Base-by-base conservation (phyloP, 2,888 invertebrate species). In the Drosophila niveifrons region DNA sequence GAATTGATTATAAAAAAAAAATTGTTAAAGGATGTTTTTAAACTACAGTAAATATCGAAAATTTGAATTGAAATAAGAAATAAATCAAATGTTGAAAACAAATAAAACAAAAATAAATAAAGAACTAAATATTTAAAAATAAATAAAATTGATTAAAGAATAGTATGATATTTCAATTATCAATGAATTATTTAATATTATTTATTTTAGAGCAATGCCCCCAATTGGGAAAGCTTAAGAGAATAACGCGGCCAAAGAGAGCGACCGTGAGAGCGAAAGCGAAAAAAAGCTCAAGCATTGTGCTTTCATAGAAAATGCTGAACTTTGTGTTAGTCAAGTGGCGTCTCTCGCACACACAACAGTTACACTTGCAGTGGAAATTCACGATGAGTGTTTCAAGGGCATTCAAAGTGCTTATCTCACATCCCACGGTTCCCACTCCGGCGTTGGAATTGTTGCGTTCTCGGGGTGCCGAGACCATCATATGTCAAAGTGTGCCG, bases 391-490 rank as follows among this genome's bases (percentile, higher is more conserved):
- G 75, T 53, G 76, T 81, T 23, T 78, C 82, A 46, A 80, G 81
- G 56, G 76, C 82, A n/a, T 91, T 89, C 34, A 91, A 91, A 65
- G 89, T 97, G 71, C 94, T 96, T 61, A 93, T 97, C 39, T 96
- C 96, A 6, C 94, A 96, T 53, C 94, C 94, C 2, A 94, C 95
- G 90, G 94, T 95, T 74, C 96, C 96, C 2, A 89, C 93, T 41
- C 93, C 94, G 67, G 96, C 95, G 17, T 88, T 96, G 39, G 93
- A 95, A 66, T 90, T 96, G 70, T 93, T 97, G 66, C 93, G 95
- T 88, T 79, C 90, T 13, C 94, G 94, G 3, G 88, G 89, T 13
- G 92, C 91, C 17, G 90, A 91, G 15, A 80, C 90, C 1, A 88
- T 90, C 1, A 47, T 91, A 6, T 92, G 90, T 50, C 75, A 90